Evolutionary conservation across 2,113 vertebrate genomes (phyloP), one percentile per base, ranked within the genome.

Genomic region (Eurypyga helias): DNA sequence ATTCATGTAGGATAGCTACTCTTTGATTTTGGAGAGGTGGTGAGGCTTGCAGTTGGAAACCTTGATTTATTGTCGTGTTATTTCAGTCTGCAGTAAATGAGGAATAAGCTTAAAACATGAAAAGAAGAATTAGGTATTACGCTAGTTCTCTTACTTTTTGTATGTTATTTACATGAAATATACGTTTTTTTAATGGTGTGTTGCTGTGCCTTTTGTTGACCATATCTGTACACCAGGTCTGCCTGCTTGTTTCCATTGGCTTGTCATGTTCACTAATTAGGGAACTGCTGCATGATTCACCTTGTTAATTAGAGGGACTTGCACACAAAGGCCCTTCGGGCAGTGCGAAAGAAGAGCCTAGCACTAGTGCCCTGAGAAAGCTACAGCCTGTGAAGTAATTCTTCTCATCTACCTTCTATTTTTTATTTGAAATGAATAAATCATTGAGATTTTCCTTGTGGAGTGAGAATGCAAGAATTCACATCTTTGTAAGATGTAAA

Each of bases 261-360:
- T 99, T 99, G 99, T 99, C 99, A 99, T 99, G 99, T 99, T 99
- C 98, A 98, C 99, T 99, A 99, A 99, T 99, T 99, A 99, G 99
- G 99, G 99, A 98, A 98, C 98, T 98, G 98, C 99, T 98, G 99
- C 98, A 98, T 99, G 99, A 99, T 99, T 99, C 99, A 99, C 99
- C 99, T 99, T 99, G 99, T 99, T 99, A 99, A 99, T 99, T 99
- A 99, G 99, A 99, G 99, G 99, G 99, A 99, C 99, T 99, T 98
- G 99, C 99, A 99, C 98, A 99, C 98, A 98, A 98, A 98, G 98
- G 97, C 98, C 99, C 99, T 96, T 97, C 91, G 98, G 99, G 98
- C 98, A 93, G 95, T 96, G 98, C 96, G 98, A 97, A 97, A 98
- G 98, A 99, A 97, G 98, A 98, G 98, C 99, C 99, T 99, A 98